These are phyloP conservation scores for Microplitis manilae DNA, from an alignment of 2,888 invertebrate genomes.

Conservation along the genomic window DNA sequence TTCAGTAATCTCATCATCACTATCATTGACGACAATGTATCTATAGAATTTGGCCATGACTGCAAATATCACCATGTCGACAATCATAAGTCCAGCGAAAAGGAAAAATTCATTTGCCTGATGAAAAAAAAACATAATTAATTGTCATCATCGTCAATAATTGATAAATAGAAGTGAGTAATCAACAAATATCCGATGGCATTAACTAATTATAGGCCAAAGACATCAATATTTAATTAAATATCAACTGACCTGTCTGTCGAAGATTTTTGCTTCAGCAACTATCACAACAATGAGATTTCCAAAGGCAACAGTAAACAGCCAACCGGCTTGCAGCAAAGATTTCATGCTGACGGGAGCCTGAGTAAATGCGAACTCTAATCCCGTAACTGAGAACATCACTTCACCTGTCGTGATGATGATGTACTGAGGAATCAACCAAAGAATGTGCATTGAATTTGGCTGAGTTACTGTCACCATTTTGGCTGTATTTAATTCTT, in stretches of 20 bases:
- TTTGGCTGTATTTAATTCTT: constrained; percentile 50
- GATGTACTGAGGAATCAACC: constrained; percentile 93
- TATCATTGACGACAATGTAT: constrained; percentile 73
- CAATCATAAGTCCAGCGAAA: constrained; percentile 88
- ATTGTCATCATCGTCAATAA: neutral
- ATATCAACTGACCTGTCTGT: constrained; percentile 78
- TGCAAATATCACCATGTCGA: constrained; percentile 87
- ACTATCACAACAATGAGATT: constrained; percentile 94
- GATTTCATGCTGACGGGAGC: constrained; percentile 96
- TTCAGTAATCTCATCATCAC: constrained; percentile 11
- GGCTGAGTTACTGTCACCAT: constrained; percentile 76
- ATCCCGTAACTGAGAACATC: constrained; percentile 95
- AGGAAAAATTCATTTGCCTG: constrained; percentile 91
- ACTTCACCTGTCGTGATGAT: constrained; percentile 95
- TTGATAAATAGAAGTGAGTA: neutral
- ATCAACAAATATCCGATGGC: neutral
- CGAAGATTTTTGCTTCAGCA: constrained; percentile 83
- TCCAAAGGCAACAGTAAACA: constrained; percentile 93
- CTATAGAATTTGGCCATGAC: constrained; percentile 86
- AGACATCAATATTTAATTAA: neutral
- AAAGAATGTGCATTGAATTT: constrained; percentile 85
- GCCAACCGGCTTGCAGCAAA: constrained; percentile 92
- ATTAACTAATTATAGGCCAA: neutral
- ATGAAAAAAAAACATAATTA: neutral
- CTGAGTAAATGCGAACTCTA: constrained; percentile 96